phyloP scores from a whole-genome alignment of 2,888 invertebrate genomes.

The Morinoia aosen region DNA sequence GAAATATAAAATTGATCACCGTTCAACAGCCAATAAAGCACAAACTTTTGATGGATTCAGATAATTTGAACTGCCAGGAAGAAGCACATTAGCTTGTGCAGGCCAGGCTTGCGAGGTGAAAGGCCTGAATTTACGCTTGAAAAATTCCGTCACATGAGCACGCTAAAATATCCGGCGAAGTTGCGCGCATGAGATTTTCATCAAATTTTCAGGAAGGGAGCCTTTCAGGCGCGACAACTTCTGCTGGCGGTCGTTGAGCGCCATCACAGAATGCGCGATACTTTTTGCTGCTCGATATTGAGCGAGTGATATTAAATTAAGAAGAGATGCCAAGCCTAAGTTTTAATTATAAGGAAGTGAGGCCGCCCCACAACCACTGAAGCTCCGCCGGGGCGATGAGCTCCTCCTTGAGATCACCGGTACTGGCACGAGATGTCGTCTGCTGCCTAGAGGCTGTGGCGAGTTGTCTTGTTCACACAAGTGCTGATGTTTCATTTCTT shows the following conservation, averaged over 20 bases:
- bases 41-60: not conserved
- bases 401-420: no score
- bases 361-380: not conserved
- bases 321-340: conserved; percentile 14
- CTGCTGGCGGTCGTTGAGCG: not conserved
- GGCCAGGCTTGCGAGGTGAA: not conserved
- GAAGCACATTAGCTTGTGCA: not conserved
- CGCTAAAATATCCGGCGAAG: not conserved
- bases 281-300: conserved; percentile 17
- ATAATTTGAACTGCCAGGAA: not conserved
- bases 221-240: not conserved
- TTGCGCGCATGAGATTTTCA: conserved; percentile 1
- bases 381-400: not conserved
- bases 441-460: no score
- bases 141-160: not conserved
- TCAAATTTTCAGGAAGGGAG: not conserved
- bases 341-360: conserved; percentile 34
- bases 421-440: no score
- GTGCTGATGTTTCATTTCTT: no score
- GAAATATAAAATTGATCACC: no score
- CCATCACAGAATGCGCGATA: not conserved
- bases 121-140: not conserved
- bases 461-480: no score
- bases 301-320: conserved; percentile 41
- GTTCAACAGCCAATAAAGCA: no score